Conservation (phyloP, 2,113 vertebrate species). For the Tichodroma muraria region DNA sequence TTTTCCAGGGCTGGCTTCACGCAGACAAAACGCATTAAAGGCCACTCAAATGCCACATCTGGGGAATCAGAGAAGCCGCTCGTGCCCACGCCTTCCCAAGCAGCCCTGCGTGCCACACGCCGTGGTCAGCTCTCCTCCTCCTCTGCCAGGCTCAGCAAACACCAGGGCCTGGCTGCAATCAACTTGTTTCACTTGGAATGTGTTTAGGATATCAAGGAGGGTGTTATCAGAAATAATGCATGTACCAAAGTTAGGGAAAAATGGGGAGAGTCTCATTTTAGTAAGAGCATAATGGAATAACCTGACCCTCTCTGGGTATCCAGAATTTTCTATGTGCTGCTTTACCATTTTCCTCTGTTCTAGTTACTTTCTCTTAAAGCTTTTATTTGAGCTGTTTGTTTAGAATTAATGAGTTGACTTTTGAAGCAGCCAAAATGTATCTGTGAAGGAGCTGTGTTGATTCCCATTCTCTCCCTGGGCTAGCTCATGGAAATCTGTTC, state of each 20-base stretch:
- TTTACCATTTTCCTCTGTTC: not conserved
- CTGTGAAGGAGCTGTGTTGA: not conserved
- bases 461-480: not conserved
- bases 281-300: not conserved
- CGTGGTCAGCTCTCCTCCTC: not conserved
- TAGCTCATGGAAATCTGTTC: not conserved
- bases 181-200: not conserved
- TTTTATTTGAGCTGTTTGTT: not conserved
- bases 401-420: not conserved
- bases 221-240: not conserved
- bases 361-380: not conserved
- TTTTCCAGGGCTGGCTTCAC: conserved; percentile 1
- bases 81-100: not conserved
- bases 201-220: not conserved
- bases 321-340: not conserved
- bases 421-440: not conserved
- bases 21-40: conserved; percentile 36
- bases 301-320: not conserved
- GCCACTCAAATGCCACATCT: not conserved
- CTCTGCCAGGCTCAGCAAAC: not conserved
- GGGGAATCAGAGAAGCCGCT: not conserved
- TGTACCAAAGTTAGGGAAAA: not conserved
- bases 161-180: not conserved
- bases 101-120: not conserved
- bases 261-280: not conserved